These are phyloP conservation scores for Falco rusticolus DNA, from an alignment of 2,797 vertebrate species.

Conservation along the genomic window DNA sequence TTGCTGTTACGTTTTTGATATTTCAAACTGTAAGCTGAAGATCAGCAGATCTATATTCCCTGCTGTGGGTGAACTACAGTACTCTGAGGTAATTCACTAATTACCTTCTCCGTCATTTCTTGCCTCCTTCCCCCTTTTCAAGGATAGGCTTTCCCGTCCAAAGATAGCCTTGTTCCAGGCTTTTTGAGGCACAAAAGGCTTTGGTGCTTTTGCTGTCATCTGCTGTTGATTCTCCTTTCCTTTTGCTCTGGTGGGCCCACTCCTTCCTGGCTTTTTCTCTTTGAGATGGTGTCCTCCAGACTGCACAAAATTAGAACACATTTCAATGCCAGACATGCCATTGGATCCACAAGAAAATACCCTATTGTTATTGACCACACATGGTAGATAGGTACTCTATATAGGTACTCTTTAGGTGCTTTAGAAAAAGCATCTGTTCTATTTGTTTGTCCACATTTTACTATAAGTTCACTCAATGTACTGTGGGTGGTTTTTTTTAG, in stretches of 20 bases:
- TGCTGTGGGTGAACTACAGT: neutral
- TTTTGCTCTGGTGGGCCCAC: neutral
- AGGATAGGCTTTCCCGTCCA: neutral
- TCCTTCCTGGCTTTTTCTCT: neutral
- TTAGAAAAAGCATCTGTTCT: neutral
- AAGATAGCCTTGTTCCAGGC: neutral
- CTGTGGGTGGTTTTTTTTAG: accelerated
- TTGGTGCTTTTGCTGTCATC: neutral
- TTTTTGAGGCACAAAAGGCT: neutral
- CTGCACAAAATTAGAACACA: neutral
- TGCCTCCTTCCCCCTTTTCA: neutral
- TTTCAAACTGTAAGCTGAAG: neutral
- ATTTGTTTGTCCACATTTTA: neutral
- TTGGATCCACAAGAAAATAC: neutral
- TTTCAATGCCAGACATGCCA: neutral
- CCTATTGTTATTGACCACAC: neutral
- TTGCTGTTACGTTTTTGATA: neutral
- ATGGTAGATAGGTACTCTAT: too few species aligned
- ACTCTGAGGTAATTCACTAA: neutral
- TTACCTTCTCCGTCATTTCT: neutral
- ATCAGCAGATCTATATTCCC: neutral
- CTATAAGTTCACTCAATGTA: neutral
- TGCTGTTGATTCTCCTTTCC: neutral
- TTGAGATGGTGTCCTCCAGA: neutral
- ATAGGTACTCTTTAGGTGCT: too few species aligned